These are phyloP conservation scores for Grammomys surdaster DNA, from an alignment of 2,113 vertebrate species.

Conservation along the genomic window DNA sequence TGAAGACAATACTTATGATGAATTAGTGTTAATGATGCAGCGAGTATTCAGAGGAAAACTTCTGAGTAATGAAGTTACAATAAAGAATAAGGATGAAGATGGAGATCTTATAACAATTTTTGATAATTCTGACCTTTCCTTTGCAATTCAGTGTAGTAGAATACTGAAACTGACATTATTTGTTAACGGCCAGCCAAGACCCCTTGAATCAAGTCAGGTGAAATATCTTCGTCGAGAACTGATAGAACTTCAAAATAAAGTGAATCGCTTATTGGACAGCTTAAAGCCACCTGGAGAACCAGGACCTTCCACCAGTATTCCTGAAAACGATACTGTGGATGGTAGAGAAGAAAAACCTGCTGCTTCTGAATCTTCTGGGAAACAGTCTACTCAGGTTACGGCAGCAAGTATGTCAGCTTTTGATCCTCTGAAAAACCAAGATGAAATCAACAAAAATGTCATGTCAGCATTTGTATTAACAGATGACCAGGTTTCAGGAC, in stretches of 20 bases:
- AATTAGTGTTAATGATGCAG: slow-evolving; percentile 99
- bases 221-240: slow-evolving; percentile 98
- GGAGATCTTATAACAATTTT: slow-evolving; percentile 99
- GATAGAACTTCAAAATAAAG: slow-evolving; percentile 98
- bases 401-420: slow-evolving; percentile 99
- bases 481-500: slow-evolving; percentile 96
- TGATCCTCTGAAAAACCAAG: slow-evolving; percentile 98
- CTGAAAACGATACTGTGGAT: slow-evolving; percentile 91
- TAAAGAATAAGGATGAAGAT: slow-evolving; percentile 99
- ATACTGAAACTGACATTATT: slow-evolving; percentile 99
- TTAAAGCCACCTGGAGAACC: slow-evolving; percentile 95
- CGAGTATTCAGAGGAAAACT: slow-evolving; percentile 98
- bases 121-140: slow-evolving; percentile 99
- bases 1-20: slow-evolving; percentile 99
- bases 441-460: slow-evolving; percentile 98
- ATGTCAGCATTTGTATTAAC: slow-evolving; percentile 97
- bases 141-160: slow-evolving; percentile 99
- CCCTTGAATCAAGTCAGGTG: slow-evolving; percentile 98
- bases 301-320: slow-evolving; percentile 90
- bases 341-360: slow-evolving; percentile 92
- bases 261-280: slow-evolving; percentile 96
- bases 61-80: slow-evolving; percentile 98
- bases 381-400: slow-evolving; percentile 95
- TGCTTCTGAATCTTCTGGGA: slow-evolving; percentile 91
- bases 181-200: slow-evolving; percentile 98